Evolutionary conservation across 2,113 vertebrate species (phyloP).

Genomic region (Psammodynastes pulverulentus): DNA sequence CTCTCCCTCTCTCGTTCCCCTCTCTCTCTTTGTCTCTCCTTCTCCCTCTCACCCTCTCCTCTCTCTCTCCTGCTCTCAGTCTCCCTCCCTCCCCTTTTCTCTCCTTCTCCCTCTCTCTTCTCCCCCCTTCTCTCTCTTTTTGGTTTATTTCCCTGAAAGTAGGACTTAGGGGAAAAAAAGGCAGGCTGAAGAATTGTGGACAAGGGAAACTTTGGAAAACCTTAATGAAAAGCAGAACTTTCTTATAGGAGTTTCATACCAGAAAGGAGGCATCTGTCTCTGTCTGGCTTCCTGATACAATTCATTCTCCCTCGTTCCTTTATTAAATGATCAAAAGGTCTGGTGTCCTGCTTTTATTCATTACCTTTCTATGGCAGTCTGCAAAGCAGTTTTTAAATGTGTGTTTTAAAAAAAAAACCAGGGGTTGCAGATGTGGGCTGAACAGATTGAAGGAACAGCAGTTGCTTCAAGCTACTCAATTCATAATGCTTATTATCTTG

Average conservation of each 20-base stretch:
- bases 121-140: not conserved
- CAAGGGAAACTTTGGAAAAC: not conserved
- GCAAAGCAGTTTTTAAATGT: not conserved
- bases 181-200: fast-evolving
- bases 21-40: too few species aligned
- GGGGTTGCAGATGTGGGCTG: not conserved
- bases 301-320: conserved; percentile 22
- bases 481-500: not conserved
- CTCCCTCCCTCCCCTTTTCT: too few species aligned
- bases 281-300: conserved; percentile 3
- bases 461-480: too few species aligned
- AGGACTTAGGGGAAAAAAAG: fast-evolving
- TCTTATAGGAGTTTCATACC: conserved; percentile 6
- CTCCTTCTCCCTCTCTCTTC: too few species aligned
- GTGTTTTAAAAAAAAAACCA: not conserved
- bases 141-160: not conserved
- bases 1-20: too few species aligned
- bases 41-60: too few species aligned
- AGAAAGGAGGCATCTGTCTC: conserved; percentile 10
- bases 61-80: fast-evolving
- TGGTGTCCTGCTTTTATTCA: conserved; percentile 13
- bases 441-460: not conserved
- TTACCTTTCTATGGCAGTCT: not conserved
- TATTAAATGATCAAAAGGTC: not conserved
- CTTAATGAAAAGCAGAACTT: not conserved